Conservation (phyloP, 1,140 invertebrate genomes). For the Drosophila melanica region DNA sequence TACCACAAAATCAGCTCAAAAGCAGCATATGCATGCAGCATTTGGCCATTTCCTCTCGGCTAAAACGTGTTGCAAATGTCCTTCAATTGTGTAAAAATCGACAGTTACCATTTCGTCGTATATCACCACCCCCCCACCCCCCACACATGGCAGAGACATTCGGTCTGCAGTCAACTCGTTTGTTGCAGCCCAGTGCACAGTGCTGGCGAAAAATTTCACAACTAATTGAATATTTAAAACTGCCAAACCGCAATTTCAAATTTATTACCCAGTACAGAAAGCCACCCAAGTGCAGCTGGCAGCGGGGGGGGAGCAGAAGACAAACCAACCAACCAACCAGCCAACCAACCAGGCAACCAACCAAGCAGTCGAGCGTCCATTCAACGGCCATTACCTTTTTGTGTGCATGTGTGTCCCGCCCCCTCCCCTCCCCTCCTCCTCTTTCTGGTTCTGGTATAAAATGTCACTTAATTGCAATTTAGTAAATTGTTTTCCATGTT, state of each 20-base stretch:
- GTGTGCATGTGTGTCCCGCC: background rate
- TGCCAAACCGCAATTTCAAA: slow-evolving; percentile 83
- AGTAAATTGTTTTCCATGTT: slow-evolving; percentile 83
- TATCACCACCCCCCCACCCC: too few species aligned
- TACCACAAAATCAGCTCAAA: background rate
- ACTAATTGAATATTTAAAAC: slow-evolving; percentile 83
- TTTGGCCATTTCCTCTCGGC: background rate
- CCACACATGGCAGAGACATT: background rate
- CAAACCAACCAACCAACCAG: too few species aligned
- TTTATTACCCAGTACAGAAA: slow-evolving; percentile 71
- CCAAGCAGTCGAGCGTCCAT: slow-evolving; percentile 45
- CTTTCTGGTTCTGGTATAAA: slow-evolving; percentile 63
- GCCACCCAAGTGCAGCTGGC: slow-evolving; percentile 10
- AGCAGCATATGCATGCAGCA: background rate
- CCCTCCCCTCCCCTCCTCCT: background rate
- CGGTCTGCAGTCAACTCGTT: slow-evolving; percentile 48
- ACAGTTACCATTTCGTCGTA: slow-evolving; percentile 22
- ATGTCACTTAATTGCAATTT: slow-evolving; percentile 84
- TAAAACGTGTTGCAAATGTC: slow-evolving; percentile 37
- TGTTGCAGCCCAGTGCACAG: slow-evolving; percentile 24
- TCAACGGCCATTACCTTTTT: slow-evolving; percentile 53
- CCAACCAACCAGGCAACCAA: too few species aligned
- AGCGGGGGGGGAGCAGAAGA: too few species aligned
- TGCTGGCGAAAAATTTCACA: slow-evolving; percentile 73
- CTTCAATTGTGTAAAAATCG: slow-evolving; percentile 40